Evolutionary conservation across 2,888 invertebrate genomes (phyloP), one percentile per base, ranked within the genome.

Genomic region (Podabrus alpinus): DNA sequence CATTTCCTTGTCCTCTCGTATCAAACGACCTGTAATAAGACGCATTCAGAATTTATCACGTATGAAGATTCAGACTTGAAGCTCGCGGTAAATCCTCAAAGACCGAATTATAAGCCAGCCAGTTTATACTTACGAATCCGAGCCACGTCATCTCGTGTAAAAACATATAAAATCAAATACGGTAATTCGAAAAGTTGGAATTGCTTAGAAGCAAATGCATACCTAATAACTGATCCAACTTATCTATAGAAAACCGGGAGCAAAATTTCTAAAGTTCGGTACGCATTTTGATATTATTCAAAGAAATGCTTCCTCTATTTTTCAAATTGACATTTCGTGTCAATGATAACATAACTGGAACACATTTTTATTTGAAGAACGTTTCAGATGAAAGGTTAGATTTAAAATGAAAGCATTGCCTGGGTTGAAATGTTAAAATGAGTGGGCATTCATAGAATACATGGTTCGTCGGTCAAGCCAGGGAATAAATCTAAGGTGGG

Each of bases 401-500:
- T 45, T 45, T 45, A 45, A 45, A 45, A 45, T 45, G 62, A 71
- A 71, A 74, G 61, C 71, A 71, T 71, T 69, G 71, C 21, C 62
- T 60, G 69, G 67, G 16, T 61, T 25, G 59, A 70, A 73, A 19
- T 64, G 73, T 68, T 16, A 64, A 67, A 59, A 69, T 59, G 73
- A 71, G 74, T 64, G 61, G 19, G 67, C 72, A 71, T 74, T 72
- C 72, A 67, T 67, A 64, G 71, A 72, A 74, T 77, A 72, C 74
- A 74, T 70, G 74, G 74, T 69, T 72, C 70, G 71, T 68, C 72
- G 77, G 75, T 64, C 77, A 75, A 75, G 72, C 77, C 75, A 76
- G 77, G 73, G 80, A 79, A 82, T 82, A 82, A 83, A 81, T 81
- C 81, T 80, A 80, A 83, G 83, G 82, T 83, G 82, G 81, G 83